Percentiles rank a stretch among this genome's conserved stretches.
Evolutionary conservation across 2,797 vertebrate genomes (phyloP).

Genomic region (Balearica regulorum): DNA sequence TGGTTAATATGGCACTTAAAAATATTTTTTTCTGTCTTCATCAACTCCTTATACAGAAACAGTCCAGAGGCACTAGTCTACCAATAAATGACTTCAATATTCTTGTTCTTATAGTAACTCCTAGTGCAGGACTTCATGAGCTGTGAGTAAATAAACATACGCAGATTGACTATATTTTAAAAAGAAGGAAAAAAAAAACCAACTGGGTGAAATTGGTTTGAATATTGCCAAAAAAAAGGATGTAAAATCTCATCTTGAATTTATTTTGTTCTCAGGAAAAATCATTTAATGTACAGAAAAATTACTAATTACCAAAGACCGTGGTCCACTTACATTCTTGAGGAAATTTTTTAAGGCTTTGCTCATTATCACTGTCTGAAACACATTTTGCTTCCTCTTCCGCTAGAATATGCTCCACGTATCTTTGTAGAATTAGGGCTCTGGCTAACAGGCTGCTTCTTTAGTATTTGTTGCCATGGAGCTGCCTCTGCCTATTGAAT

Average conservation of each 20-base stretch:
- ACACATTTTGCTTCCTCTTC: background rate
- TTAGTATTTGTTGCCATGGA: slow-evolving; percentile 57
- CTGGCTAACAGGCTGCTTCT: slow-evolving; percentile 1
- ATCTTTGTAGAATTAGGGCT: slow-evolving; percentile 8
- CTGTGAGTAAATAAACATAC: background rate
- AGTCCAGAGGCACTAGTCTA: background rate
- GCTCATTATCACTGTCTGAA: background rate
- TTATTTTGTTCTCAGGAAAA: background rate
- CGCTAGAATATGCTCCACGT: background rate
- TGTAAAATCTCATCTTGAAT: background rate
- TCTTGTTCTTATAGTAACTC: background rate
- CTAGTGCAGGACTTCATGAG: background rate
- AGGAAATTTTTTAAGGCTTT: background rate
- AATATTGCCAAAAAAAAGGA: background rate
- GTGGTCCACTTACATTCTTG: background rate
- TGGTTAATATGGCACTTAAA: background rate
- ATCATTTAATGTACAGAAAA: background rate
- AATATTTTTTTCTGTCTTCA: background rate
- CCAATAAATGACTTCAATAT: background rate
- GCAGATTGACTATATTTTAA: background rate
- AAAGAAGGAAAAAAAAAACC: background rate
- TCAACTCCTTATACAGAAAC: background rate
- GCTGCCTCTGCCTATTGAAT: slow-evolving; percentile 29
- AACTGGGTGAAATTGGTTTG: background rate
- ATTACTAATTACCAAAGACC: background rate